Percentiles rank a stretch among this genome's conserved stretches.
These are phyloP conservation scores for Pseudopodoces humilis DNA, from an alignment of 2,113 vertebrate species.

Conservation along the genomic window DNA sequence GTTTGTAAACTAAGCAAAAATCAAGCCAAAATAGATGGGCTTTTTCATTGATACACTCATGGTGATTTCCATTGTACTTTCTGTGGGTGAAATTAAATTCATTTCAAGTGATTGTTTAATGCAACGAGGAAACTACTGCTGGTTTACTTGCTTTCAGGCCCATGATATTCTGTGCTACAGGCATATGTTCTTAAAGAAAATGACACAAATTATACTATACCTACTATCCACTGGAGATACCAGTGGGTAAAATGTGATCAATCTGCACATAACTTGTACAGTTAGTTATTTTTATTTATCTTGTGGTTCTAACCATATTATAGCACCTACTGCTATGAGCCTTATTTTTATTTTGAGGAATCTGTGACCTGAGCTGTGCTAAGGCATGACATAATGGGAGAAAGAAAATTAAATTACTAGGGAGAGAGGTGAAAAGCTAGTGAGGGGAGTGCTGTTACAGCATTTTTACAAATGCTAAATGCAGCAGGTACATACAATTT, in stretches of 20 bases:
- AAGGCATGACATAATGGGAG: neutral
- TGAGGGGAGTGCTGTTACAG: neutral
- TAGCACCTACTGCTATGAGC: neutral
- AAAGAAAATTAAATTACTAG: neutral
- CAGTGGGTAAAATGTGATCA: neutral
- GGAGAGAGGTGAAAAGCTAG: neutral
- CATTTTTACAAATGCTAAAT: neutral
- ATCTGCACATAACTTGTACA: neutral
- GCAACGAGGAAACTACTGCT: neutral
- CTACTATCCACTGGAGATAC: neutral
- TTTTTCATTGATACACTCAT: neutral
- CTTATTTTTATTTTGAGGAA: neutral
- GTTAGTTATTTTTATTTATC: neutral
- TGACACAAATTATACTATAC: fast-evolving
- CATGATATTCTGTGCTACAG: neutral
- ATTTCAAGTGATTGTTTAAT: neutral
- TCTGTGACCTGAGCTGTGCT: neutral
- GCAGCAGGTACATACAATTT: neutral
- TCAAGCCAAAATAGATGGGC: neutral
- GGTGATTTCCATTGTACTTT: neutral
- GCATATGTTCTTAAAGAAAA: neutral
- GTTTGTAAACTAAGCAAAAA: neutral
- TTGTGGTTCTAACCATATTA: neutral
- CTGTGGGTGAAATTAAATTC: neutral
- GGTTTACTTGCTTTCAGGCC: neutral